Percentiles rank a stretch among this genome's conserved stretches.
Evolutionary conservation across 2,888 invertebrate species (phyloP).

Genomic region (Dusona sp.): DNA sequence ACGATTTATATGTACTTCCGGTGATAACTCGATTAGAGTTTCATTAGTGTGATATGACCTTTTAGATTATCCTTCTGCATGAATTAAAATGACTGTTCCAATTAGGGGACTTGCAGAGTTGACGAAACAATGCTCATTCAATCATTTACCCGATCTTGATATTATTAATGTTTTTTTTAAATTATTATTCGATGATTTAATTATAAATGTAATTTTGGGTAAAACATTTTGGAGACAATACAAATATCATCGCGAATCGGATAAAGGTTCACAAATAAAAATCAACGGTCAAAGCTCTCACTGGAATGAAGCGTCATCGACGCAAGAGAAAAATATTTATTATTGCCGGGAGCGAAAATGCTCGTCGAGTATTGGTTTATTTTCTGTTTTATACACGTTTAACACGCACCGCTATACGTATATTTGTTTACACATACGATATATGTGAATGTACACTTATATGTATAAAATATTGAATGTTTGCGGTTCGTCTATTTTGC

Average conservation of each 20-base stretch:
- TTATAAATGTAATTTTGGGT: background rate
- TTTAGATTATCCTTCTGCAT: too few species aligned
- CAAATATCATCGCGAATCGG: background rate
- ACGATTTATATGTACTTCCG: background rate
- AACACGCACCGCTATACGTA: background rate
- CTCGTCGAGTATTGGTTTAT: conserved; percentile 40
- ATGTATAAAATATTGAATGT: conserved; percentile 19
- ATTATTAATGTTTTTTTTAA: background rate
- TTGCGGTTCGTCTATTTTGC: conserved; percentile 59
- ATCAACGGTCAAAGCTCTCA: background rate
- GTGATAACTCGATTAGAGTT: background rate
- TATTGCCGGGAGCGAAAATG: background rate
- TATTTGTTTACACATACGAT: background rate
- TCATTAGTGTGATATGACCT: background rate
- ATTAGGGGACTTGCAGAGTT: too few species aligned
- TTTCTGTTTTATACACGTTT: conserved; percentile 14
- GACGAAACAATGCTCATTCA: background rate
- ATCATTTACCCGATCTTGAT: background rate
- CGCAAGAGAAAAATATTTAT: background rate
- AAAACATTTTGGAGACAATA: background rate
- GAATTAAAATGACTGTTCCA: too few species aligned
- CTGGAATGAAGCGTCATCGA: background rate
- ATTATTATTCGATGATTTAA: background rate
- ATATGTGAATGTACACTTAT: conserved; percentile 1
- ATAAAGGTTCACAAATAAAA: background rate